Evolutionary conservation across 2,113 vertebrate species (phyloP).

Genomic region (Hemiprocne comata): DNA sequence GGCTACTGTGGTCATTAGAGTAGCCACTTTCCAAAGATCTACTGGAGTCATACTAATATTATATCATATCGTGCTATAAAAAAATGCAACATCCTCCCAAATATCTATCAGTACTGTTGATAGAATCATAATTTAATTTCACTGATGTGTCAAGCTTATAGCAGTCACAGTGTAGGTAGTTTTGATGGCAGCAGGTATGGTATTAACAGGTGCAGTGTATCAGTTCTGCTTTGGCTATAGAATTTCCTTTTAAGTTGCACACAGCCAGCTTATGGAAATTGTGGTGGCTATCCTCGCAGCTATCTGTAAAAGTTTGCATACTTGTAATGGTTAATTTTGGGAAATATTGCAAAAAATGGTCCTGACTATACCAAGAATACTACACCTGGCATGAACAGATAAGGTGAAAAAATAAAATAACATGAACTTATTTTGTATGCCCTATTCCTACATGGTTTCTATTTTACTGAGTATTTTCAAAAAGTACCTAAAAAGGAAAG

Average conservation of each 20-base stretch:
- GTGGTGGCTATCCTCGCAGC: neutral
- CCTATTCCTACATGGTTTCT: neutral
- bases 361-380: neutral
- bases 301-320: neutral
- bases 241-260: neutral
- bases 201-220: neutral
- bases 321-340: neutral
- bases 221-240: neutral
- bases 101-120: neutral
- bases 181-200: neutral
- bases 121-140: neutral
- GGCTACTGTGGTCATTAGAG: neutral
- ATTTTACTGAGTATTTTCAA: neutral
- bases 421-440: neutral
- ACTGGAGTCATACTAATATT: neutral
- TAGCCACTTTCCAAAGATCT: neutral
- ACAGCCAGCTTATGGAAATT: neutral
- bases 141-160: neutral
- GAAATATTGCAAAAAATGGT: neutral
- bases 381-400: neutral
- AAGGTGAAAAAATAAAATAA: neutral
- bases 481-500: neutral
- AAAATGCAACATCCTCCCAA: neutral
- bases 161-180: neutral
- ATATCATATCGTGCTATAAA: neutral